Conservation (phyloP, 2,113 vertebrate genomes). For the rabbit (Oryctolagus cuniculus) region DNA sequence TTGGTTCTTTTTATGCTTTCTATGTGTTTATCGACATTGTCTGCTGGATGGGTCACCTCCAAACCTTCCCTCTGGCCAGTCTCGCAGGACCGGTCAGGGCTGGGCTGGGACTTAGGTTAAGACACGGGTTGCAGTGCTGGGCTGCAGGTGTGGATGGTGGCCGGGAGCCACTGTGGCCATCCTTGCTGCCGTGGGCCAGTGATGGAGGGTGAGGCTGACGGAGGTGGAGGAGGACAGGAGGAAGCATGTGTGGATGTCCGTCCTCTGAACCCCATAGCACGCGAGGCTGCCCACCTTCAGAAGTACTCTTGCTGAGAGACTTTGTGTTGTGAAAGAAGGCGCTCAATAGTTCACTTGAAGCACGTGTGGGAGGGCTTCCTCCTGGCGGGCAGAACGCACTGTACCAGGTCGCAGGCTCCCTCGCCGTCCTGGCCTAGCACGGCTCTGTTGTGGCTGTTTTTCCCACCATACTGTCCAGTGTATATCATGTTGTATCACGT, state of each 20-base stretch:
- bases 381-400: background rate
- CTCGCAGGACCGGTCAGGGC: background rate
- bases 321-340: background rate
- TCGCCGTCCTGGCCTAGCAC: background rate
- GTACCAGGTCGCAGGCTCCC: background rate
- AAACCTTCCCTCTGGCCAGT: background rate
- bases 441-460: background rate
- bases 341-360: constrained; percentile 18
- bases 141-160: background rate
- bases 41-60: background rate
- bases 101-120: background rate
- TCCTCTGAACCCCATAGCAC: background rate
- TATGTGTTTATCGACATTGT: background rate
- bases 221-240: background rate
- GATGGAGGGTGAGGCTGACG: background rate
- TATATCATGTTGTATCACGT: background rate
- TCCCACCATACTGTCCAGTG: background rate
- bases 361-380: background rate
- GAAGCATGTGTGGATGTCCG: background rate
- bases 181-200: background rate
- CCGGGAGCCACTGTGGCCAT: background rate
- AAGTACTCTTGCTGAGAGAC: background rate
- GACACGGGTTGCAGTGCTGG: background rate
- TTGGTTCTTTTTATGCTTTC: background rate
- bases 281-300: background rate